Evolutionary conservation across 2,797 vertebrate species (phyloP).

Genomic region (Sciaenops ocellatus): DNA sequence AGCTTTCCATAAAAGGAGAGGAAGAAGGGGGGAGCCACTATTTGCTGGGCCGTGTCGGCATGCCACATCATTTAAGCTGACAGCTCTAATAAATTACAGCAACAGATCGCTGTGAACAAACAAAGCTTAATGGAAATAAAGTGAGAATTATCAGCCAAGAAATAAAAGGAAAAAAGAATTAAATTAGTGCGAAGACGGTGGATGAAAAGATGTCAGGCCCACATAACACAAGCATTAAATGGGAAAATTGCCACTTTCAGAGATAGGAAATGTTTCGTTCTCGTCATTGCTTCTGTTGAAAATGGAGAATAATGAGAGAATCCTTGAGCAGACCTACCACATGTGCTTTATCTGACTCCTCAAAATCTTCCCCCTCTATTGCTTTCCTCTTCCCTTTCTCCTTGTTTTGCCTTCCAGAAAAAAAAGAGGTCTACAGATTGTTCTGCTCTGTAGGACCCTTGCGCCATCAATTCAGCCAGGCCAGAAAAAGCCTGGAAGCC

Average conservation of each 20-base stretch:
- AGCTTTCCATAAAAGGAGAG: slow-evolving; percentile 76
- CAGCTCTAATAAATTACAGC: slow-evolving; percentile 84
- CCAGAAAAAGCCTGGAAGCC: slow-evolving; percentile 84
- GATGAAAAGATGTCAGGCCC: slow-evolving; percentile 62
- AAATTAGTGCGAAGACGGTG: slow-evolving; percentile 65
- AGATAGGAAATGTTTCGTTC: slow-evolving; percentile 73
- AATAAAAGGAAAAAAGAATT: slow-evolving; percentile 60
- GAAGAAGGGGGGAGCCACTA: slow-evolving; percentile 38
- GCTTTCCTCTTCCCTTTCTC: slow-evolving; percentile 26
- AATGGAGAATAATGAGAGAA: slow-evolving; percentile 70
- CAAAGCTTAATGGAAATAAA: slow-evolving; percentile 85
- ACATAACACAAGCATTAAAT: slow-evolving; percentile 68
- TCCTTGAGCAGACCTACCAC: slow-evolving; percentile 47
- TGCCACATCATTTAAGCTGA: slow-evolving; percentile 82
- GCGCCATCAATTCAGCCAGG: slow-evolving; percentile 72
- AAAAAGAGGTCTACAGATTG: slow-evolving; percentile 47
- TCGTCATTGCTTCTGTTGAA: slow-evolving; percentile 73
- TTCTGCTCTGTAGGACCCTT: slow-evolving; percentile 70
- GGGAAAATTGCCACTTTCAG: slow-evolving; percentile 78
- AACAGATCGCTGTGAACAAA: slow-evolving; percentile 84
- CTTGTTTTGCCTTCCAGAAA: slow-evolving; percentile 56
- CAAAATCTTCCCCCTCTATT: slow-evolving; percentile 23
- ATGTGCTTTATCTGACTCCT: slow-evolving; percentile 52
- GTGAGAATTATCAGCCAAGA: slow-evolving; percentile 80
- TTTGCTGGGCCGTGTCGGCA: slow-evolving; percentile 73